phyloP scores from a whole-genome alignment of 1,140 invertebrate genomes.

The Zaprionus vittiger region DNA sequence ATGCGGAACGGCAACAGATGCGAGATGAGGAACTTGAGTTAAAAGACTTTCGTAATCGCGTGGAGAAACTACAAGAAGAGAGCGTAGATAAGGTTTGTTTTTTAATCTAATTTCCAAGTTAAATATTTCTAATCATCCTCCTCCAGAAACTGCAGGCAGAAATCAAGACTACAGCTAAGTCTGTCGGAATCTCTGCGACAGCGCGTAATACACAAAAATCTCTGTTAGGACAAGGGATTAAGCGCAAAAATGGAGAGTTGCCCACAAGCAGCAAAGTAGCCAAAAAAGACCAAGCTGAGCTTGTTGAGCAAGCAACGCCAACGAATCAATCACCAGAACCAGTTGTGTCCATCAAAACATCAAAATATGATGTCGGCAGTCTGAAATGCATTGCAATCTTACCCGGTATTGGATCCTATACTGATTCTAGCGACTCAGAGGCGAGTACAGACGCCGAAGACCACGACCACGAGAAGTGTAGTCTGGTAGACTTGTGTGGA shows the following conservation, averaged over 20 bases:
- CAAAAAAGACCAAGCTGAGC: conserved; percentile 24
- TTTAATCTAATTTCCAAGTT: background rate
- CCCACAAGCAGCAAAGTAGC: conserved; percentile 58
- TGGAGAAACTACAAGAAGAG: conserved; percentile 92
- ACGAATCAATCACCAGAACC: conserved; percentile 10
- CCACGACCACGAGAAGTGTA: conserved; percentile 65
- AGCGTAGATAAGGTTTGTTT: conserved; percentile 86
- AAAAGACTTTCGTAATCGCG: conserved; percentile 91
- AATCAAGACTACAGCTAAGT: conserved; percentile 66
- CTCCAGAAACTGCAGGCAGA: conserved; percentile 73
- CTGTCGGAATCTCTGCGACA: conserved; percentile 24
- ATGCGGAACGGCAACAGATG: conserved; percentile 91
- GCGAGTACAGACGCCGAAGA: conserved; percentile 87
- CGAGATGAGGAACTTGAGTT: conserved; percentile 93
- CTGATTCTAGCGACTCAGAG: conserved; percentile 89
- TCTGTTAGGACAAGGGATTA: conserved; percentile 81
- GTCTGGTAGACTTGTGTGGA: conserved; percentile 86
- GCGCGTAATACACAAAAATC: conserved; percentile 72
- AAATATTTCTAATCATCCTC: background rate
- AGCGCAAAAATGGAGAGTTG: conserved; percentile 87
- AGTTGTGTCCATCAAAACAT: conserved; percentile 39
- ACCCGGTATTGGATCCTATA: conserved; percentile 91
- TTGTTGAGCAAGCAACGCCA: conserved; percentile 4
- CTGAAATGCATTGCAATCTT: conserved; percentile 90
- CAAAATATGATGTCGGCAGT: conserved; percentile 74